These are phyloP conservation scores for Holcopasites calliopsidis DNA, from an alignment of 1,140 invertebrate genomes.

Conservation along the genomic window DNA sequence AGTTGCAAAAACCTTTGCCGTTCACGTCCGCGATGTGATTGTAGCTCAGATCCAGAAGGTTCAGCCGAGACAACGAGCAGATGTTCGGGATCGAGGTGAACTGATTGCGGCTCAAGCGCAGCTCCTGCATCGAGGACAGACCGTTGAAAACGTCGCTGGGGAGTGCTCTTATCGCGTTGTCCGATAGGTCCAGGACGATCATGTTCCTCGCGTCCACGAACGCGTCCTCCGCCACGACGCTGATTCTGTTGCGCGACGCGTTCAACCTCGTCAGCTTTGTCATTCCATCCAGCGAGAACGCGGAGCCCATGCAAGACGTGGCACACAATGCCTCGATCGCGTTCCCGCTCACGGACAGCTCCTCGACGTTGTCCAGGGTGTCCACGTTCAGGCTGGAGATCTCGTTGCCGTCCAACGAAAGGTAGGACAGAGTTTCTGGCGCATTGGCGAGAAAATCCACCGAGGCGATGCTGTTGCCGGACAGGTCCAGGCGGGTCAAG, in stretches of 20 bases:
- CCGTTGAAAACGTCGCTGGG: conserved; percentile 46
- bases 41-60: conserved; percentile 61
- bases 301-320: conserved; percentile 44
- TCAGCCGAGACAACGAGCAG: conserved; percentile 42
- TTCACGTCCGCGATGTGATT: conserved; percentile 63
- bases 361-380: conserved; percentile 41
- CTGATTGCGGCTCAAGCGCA: conserved; percentile 67
- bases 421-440: conserved; percentile 60
- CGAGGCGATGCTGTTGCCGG: conserved; percentile 66
- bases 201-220: conserved; percentile 60
- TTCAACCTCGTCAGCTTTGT: conserved; percentile 60
- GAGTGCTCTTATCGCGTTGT: conserved; percentile 60
- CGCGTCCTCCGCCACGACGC: conserved; percentile 52
- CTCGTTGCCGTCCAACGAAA: conserved; percentile 68
- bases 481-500: conserved; percentile 67
- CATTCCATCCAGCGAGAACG: conserved; percentile 52
- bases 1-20: conserved; percentile 45
- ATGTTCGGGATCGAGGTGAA: conserved; percentile 64
- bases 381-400: conserved; percentile 56
- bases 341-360: conserved; percentile 66
- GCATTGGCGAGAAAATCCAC: conserved; percentile 57
- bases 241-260: conserved; percentile 64
- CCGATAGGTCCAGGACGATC: conserved; percentile 62
- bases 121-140: conserved; percentile 44
- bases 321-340: conserved; percentile 60